Percentiles rank a stretch among this genome's conserved stretches.
phyloP scores from a whole-genome alignment of 1,140 invertebrate genomes.

The Olivierus martensii region DNA sequence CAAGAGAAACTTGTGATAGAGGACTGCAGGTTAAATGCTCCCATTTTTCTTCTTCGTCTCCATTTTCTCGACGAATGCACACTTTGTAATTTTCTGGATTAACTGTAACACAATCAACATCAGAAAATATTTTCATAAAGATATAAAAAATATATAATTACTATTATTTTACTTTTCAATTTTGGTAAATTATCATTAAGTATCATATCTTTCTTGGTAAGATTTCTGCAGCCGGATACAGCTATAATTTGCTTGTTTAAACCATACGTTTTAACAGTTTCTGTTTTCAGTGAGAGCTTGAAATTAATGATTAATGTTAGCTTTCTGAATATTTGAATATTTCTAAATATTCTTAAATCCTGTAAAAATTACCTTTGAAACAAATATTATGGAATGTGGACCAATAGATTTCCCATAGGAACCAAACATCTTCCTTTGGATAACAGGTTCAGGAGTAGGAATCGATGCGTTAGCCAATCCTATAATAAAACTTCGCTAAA shows the following conservation, averaged over 20 bases:
- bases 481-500: slow-evolving; percentile 12
- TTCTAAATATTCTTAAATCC: too few relatives aligned
- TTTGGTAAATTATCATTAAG: slow-evolving; percentile 25
- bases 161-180: slow-evolving; percentile 23
- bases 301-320: too few relatives aligned
- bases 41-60: slow-evolving; percentile 12
- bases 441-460: slow-evolving; percentile 29
- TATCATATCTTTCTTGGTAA: slow-evolving; percentile 27
- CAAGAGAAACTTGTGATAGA: not conserved
- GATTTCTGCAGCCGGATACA: slow-evolving; percentile 23
- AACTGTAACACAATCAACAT: slow-evolving; percentile 22
- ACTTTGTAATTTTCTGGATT: slow-evolving; percentile 28
- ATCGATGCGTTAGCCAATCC: slow-evolving; percentile 30
- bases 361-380: slow-evolving; percentile 24
- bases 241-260: slow-evolving; percentile 23
- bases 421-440: slow-evolving; percentile 30
- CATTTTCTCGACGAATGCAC: slow-evolving; percentile 10
- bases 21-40: slow-evolving; percentile 7
- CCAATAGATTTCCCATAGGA: slow-evolving; percentile 27
- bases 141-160: not conserved
- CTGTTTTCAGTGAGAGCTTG: slow-evolving; percentile 16
- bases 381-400: slow-evolving; percentile 29
- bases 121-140: not conserved
- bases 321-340: too few relatives aligned
- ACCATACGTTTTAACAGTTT: slow-evolving; percentile 22